Evolutionary conservation across 2,797 vertebrate species (phyloP).

Genomic region (Menidia menidia): DNA sequence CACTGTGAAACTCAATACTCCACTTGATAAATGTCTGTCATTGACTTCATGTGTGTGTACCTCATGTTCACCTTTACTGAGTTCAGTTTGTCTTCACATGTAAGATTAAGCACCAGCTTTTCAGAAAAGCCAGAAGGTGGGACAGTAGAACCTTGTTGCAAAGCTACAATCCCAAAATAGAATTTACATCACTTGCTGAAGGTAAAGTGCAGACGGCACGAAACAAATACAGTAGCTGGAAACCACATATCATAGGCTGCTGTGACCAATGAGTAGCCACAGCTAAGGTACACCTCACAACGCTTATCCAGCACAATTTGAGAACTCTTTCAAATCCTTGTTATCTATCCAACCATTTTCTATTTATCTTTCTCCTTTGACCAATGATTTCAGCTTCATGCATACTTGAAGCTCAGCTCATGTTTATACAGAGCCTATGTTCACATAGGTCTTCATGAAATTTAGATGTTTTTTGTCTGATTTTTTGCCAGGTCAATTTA

Average conservation of each 20-base stretch:
- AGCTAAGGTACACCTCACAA: slow-evolving; percentile 75
- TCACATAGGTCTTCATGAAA: too few relatives aligned
- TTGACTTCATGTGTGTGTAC: slow-evolving; percentile 47
- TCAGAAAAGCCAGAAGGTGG: slow-evolving; percentile 45
- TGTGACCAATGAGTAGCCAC: slow-evolving; percentile 67
- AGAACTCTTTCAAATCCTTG: slow-evolving; percentile 21
- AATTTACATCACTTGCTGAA: slow-evolving; percentile 65
- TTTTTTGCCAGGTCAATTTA: too few relatives aligned
- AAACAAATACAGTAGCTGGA: slow-evolving; percentile 53
- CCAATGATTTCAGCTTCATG: slow-evolving; percentile 43
- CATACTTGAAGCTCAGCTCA: slow-evolving; percentile 44
- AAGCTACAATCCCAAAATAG: slow-evolving; percentile 59
- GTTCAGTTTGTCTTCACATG: slow-evolving; percentile 30
- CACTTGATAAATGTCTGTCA: slow-evolving; percentile 63
- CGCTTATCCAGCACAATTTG: slow-evolving; percentile 42
- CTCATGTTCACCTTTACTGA: slow-evolving; percentile 47
- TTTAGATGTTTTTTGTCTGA: too few relatives aligned
- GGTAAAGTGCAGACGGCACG: slow-evolving; percentile 15
- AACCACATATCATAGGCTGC: slow-evolving; percentile 65
- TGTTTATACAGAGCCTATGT: neutral
- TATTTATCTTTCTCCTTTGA: slow-evolving; percentile 31
- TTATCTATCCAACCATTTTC: slow-evolving; percentile 9
- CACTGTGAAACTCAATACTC: slow-evolving; percentile 57
- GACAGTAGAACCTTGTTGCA: slow-evolving; percentile 59
- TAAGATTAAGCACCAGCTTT: slow-evolving; percentile 40